Base-by-base conservation (phyloP, 1,140 invertebrate genomes). In the Caerostris darwini region DNA sequence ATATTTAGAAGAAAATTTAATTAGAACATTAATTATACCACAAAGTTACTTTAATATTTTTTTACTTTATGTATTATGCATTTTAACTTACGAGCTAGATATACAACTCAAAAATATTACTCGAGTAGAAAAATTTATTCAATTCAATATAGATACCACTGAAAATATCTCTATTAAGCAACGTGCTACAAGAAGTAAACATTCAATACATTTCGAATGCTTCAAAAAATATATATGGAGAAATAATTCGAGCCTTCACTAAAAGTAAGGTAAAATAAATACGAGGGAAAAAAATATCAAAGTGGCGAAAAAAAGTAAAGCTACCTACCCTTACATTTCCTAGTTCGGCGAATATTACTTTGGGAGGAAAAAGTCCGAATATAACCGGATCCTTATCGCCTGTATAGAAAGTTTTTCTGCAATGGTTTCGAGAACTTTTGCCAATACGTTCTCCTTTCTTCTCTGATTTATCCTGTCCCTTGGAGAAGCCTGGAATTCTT, bases 371-470 rank as follows among this genome's bases (percentile, higher is more conserved):
- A 77, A 90, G 88, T 57, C 54, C 7, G 69, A 77, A 90, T 77
- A 90, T 90, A 90, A 90, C 88, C 69, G 67, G 88, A 90, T 90
- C 88, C 88, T 90, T 90, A 90, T 90, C 88, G 88, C 88, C 19
- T n/a, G 5, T 58, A 77, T 90, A 71, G 67, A 90, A 90, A 90
- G 54, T 90, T 90, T 90, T 90, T 53, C 71, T 53, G 71, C 71
- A 50, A 77, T 61, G 88, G 67, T 57, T 71, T 19, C 67, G 54
- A 56, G 88, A 90, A 77, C 88, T 90, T 90, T 90, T 77, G 53
- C 54, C 88, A 77, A 90, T 90, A 77, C 71, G 71, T 77, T 77
- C 69, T 77, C 57, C 19, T 90, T 90, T 77, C 69, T 90, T 53
- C 64, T 57, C 61, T 71, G 88, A 90, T 90, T 90, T 90, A 77